Base-by-base conservation (phyloP, 2,888 invertebrate genomes). In the Beris chalybata region DNA sequence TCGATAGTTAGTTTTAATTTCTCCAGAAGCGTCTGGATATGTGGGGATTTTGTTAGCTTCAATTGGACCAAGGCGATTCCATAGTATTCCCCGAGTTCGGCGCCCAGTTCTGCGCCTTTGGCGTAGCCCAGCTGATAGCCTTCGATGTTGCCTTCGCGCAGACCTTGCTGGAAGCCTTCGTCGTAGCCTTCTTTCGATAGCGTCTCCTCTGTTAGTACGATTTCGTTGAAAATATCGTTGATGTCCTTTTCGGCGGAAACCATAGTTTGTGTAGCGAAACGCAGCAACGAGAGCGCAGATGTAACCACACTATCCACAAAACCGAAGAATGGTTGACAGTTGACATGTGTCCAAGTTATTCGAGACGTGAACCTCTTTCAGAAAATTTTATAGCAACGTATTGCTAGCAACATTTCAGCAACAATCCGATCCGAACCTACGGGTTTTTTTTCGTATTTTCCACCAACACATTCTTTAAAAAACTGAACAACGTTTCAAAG, bases 71-170 rank as follows among this genome's bases (percentile, higher is more conserved):
- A 82, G 2, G 87, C 79, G 54, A 85, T 81, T 4, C 89, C 89
- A 57, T 85, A 81, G 74, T 90, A 92, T 75, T 85, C 87, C 6
- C 93, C 93, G 74, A 94, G 79, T 80, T 92, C 91, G 54, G 87
- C 85, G 4, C 92, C 92, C 15, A 93, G 75, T 76, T 89, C 86
- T 61, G 88, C 85, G 9, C 91, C 92, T 78, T 88, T 86, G 70
- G 91, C 89, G 76, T 90, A 91, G 2, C 93, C 93, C 58, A 88
- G 76, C 74, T 87, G 86, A 74, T 85, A 89, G 12, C 85, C 87
- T 73, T 86, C 83, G 15, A 85, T 75, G 73, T 86, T 88, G 4
- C 88, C 90, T 73, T 87, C 84, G 43, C 79, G 77, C 58, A 78
- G 78, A 1, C 91, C 92, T 71, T 83, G 83, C 67, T 81, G 75